Evolutionary conservation across 2,797 vertebrate species (phyloP), one percentile per base, ranked within the genome.

Genomic region (Sandelia bainsii): DNA sequence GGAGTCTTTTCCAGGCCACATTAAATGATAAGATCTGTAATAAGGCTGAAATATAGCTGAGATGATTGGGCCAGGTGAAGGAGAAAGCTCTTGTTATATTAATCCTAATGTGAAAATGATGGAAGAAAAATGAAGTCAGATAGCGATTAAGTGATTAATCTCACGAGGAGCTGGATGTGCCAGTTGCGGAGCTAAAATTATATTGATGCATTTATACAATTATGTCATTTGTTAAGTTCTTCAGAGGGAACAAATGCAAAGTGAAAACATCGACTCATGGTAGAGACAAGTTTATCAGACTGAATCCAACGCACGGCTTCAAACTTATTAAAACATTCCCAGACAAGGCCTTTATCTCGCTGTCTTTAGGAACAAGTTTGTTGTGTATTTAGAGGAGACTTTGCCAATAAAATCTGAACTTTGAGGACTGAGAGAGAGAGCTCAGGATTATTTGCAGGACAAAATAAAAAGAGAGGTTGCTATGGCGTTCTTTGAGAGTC

Each of bases 1-100:
- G 58, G 66, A 85, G 77, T 82, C 65, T 82, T 84, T 87, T 83
- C 71, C 68, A 78, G 78, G 75, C 67, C 72, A 74, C 72, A 91
- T 92, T 93, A 91, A 92, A 91, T 88, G 89, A 94, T 93, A 91
- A 72, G 63, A 92, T 93, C 91, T 81, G 81, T 84, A 91, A 90
- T 92, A 82, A 84, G 78, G 69, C 56, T 69, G 83, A 79, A 88
- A 79, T 75, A 62, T 72, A 54, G 59, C 80, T 64, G 3, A 8
- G 51, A 12, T 82, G 82, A 86, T 82, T 78, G 83, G 81, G 76
- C 52, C 81, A 88, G 79, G 86, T 90, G 82, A 87, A 79, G 69
- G 78, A 73, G 61, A 63, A 61, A 62, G 70, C 73, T 77, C 73
- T 71, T 75, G 73, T 87, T 82, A n/a, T 76, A 76, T 88, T 86